These are phyloP conservation scores for Campoletis sonorensis DNA, from an alignment of 1,140 invertebrate genomes.

Conservation along the genomic window DNA sequence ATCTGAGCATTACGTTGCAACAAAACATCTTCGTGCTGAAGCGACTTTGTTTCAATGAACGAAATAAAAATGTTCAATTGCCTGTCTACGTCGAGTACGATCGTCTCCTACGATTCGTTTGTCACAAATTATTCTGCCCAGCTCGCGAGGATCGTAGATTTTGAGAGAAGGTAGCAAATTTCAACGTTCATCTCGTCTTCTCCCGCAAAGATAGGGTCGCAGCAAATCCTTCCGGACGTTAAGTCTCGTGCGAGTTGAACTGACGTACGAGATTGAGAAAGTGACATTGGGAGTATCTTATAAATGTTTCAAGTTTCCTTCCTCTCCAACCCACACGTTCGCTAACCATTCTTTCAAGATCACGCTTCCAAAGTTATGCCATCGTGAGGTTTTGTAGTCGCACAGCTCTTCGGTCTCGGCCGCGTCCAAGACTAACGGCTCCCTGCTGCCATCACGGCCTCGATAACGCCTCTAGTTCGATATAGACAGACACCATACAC, in stretches of 20 bases:
- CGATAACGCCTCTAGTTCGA: conserved; percentile 4
- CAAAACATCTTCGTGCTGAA: too few species aligned
- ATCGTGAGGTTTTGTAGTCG: background rate
- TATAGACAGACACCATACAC: background rate
- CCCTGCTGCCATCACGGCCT: background rate
- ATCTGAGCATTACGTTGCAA: too few species aligned
- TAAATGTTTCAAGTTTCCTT: background rate
- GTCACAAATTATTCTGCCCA: too few species aligned
- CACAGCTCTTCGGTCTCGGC: background rate
- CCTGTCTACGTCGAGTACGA: too few species aligned
- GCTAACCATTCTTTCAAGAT: background rate
- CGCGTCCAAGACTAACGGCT: background rate
- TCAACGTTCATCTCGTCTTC: background rate
- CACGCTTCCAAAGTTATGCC: background rate
- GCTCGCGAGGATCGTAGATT: background rate
- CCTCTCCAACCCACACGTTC: too few species aligned
- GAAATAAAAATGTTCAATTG: too few species aligned
- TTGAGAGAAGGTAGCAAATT: background rate
- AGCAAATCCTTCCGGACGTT: background rate
- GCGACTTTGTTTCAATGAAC: too few species aligned
- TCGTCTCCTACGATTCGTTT: too few species aligned
- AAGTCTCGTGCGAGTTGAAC: background rate
- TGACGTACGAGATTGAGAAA: background rate
- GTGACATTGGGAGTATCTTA: background rate
- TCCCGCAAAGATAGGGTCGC: background rate